Evolutionary conservation across 2,113 vertebrate genomes (phyloP).

Genomic region (Pseudonaja textilis): DNA sequence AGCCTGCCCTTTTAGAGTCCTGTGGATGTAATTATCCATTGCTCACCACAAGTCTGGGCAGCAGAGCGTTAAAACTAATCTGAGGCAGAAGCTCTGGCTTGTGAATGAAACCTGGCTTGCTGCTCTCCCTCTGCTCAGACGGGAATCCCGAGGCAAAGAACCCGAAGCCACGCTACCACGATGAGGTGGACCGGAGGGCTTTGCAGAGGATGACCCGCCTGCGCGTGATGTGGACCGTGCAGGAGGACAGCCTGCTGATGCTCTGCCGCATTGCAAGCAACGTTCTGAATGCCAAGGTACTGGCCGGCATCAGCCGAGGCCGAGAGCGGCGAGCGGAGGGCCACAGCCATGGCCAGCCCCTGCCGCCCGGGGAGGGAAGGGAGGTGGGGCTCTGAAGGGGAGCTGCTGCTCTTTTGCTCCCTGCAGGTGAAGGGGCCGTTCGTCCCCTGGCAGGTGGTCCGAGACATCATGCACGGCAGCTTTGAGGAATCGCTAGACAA

Average conservation of each 20-base stretch:
- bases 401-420: conserved; percentile 1
- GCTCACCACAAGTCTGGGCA: not conserved
- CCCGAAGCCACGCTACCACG: conserved; percentile 76
- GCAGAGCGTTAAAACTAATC: not conserved
- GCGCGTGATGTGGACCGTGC: conserved; percentile 86
- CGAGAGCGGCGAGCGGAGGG: accelerated
- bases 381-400: not conserved
- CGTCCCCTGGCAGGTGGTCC: conserved; percentile 86
- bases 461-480: conserved; percentile 87
- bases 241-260: conserved; percentile 92
- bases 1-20: not conserved
- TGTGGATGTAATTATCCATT: not conserved
- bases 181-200: conserved; percentile 86
- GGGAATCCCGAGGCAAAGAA: conserved; percentile 55
- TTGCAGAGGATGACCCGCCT: conserved; percentile 89
- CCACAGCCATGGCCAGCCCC: not conserved
- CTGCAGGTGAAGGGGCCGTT: conserved; percentile 86
- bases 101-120: not conserved
- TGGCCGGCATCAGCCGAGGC: not conserved
- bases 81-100: not conserved
- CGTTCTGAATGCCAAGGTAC: conserved; percentile 88
- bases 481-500: conserved; percentile 91
- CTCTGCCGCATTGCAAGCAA: conserved; percentile 88
- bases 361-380: not conserved
- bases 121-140: not conserved